Evolutionary conservation across 1,140 invertebrate species (phyloP), one percentile per base, ranked within the genome.

Genomic region (Meteorus sp.): DNA sequence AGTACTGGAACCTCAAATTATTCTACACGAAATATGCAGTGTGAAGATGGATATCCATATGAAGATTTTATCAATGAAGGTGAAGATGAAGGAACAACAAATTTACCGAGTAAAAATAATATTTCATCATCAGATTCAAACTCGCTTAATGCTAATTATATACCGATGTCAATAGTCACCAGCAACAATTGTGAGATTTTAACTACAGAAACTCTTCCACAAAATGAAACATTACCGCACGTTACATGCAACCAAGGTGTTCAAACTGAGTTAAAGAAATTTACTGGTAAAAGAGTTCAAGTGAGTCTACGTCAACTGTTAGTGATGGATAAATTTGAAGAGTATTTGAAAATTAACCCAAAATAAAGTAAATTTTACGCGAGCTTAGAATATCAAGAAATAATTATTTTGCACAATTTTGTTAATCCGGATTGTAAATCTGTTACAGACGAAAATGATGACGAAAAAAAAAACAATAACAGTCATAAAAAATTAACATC

Each of bases 191-290:
- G n/a, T 51, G 23, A 33, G 48, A 31, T 31, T 51, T 51, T 11
- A 51, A 31, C 41, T 22, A 8, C 22, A 35, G 41, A 45, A 31
- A 13, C 41, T 56, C 27, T 20, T 23, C 1, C 6, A 33, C 7
- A 51, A 51, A 25, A 33, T 51, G 2, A 51, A 29, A 27, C 29
- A 9, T 8, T 17, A 1, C 27, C 48, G 11, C 17, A 13, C 9
- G 17, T 17, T n/a, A 51, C 51, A 52, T 31, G 20, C 51, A 17
- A 43, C 17, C 29, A 23, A 39, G 29, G 25, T 43, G 19, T 52
- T 52, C 39, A 59, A 52, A 62, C 48, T 33, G 50, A 62, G 7
- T 19, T 33, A 19, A 59, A 19, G 29, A 62, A 53, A 27, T 29
- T 45, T 8, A 27, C n/a, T 17, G 53, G 17, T 53, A 47, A 59